Conservation (phyloP, 2,888 invertebrate genomes). For the Lithophane leautieri region DNA sequence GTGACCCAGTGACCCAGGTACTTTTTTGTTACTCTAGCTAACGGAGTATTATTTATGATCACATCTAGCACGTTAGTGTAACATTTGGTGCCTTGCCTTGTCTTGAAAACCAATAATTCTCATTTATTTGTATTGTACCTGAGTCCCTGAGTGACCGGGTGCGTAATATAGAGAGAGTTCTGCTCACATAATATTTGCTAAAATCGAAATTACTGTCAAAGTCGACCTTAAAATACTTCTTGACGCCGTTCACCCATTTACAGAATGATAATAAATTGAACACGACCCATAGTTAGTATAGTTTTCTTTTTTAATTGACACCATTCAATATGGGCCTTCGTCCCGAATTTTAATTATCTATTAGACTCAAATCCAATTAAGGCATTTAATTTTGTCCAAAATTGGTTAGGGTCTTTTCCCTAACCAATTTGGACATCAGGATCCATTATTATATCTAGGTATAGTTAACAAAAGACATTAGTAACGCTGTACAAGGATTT, state of each 20-base stretch:
- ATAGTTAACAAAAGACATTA: neutral
- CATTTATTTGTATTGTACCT: no score
- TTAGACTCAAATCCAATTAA: slow-evolving; percentile 47
- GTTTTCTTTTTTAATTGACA: slow-evolving; percentile 44
- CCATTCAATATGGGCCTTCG: slow-evolving; percentile 22
- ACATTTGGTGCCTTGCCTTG: no score
- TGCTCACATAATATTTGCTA: neutral
- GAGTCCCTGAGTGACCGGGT: no score
- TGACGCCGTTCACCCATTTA: neutral
- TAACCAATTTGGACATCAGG: no score
- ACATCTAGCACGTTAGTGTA: no score
- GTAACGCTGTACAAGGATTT: no score
- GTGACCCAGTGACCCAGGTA: no score
- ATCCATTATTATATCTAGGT: no score
- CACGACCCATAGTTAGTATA: slow-evolving; percentile 22
- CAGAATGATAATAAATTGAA: slow-evolving; percentile 34
- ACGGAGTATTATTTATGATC: no score
- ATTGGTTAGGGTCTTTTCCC: slow-evolving; percentile 1
- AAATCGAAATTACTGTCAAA: neutral
- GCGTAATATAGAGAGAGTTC: neutral
- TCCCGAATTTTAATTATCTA: slow-evolving; percentile 51
- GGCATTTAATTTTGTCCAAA: slow-evolving; percentile 23
- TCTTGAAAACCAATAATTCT: no score
- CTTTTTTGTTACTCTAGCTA: no score
- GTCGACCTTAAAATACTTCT: neutral